Base-by-base conservation (phyloP, 2,797 vertebrate genomes). In the Anabas testudineus region DNA sequence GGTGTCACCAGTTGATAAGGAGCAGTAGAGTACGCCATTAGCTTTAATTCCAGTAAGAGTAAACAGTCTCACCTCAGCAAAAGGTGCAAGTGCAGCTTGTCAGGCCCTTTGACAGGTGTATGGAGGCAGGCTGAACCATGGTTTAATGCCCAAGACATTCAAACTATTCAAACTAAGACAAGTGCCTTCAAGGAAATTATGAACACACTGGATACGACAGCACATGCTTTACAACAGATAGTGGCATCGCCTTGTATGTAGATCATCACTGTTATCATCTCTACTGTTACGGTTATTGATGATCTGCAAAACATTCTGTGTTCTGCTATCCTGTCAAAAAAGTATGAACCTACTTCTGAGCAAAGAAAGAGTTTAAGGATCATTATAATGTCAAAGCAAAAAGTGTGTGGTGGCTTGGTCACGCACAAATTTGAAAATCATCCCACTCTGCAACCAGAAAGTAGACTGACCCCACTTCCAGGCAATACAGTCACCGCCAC, bases 301-400 rank as follows among this genome's bases (percentile, higher is more conserved):
- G 28, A 22, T 15, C 16, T 32, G 16, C 4, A 18, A 42, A 59
- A 34, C 13, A 6, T 36, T 48, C 19, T 41, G 19, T 10, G 15
- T 3, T 19, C 7, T 7, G 5, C 46, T n/a, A 62, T 37, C 7
- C 34, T 7, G 4, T 9, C 16, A 21, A 43, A 6, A 21, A 52
- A 41, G 34, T 21, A 37, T 16, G 1, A 10, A 45, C 1, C 15
- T 9, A 34, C 7, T 18, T 39, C 7, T 14, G 22, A 47, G 43
- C n/a, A 60, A 45, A 37, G 34, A 42, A 45, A 28, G 39, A 66
- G 45, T 5, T 10, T 0, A 8, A 4, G 51, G 43, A 45, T 55
- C 18, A 45, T n/a, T 14, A 36, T 7, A 28, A 57, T 62, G 65
- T 60, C 19, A 45, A 12, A 26, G 36, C 37, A 60, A 73, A 41